A percentile compares a stretch with the other conserved stretches of the same genome.
Conservation (phyloP, 1,140 invertebrate species). For the Telenomus remus region DNA sequence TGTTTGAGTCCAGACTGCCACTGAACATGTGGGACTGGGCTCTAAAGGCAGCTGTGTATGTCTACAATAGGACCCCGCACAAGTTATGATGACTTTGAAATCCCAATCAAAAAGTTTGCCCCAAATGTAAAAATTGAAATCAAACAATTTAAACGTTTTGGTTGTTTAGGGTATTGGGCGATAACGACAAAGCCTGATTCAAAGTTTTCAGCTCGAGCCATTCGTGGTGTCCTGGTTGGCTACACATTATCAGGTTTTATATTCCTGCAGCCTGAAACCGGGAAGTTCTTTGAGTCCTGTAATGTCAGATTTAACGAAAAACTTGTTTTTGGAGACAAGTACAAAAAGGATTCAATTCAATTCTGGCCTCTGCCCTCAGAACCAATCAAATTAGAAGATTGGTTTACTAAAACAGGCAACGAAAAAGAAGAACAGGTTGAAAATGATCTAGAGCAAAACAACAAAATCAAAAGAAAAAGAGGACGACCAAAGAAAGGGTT, state of each 20-base stretch:
- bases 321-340: not conserved
- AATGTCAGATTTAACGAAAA: constrained; percentile 4
- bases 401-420: not conserved
- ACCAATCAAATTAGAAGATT: not conserved
- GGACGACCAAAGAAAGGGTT: not conserved
- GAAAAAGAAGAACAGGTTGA: not conserved
- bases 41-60: not conserved
- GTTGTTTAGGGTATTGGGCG: not conserved
- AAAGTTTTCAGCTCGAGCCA: not conserved
- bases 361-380: not conserved
- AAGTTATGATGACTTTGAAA: not conserved
- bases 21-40: constrained; percentile 65
- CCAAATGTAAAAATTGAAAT: not conserved
- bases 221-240: not conserved
- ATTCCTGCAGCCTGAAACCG: not conserved
- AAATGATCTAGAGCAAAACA: not conserved
- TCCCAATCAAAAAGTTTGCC: not conserved
- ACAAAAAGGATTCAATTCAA: not conserved
- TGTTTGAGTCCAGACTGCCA: constrained; percentile 58
- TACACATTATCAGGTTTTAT: not conserved
- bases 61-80: not conserved
- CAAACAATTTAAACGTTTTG: not conserved
- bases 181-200: not conserved
- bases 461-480: not conserved
- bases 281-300: not conserved